Percentiles rank a stretch among this genome's conserved stretches.
Conservation (phyloP, 2,888 invertebrate species). For the Ceriagrion tenellum region DNA sequence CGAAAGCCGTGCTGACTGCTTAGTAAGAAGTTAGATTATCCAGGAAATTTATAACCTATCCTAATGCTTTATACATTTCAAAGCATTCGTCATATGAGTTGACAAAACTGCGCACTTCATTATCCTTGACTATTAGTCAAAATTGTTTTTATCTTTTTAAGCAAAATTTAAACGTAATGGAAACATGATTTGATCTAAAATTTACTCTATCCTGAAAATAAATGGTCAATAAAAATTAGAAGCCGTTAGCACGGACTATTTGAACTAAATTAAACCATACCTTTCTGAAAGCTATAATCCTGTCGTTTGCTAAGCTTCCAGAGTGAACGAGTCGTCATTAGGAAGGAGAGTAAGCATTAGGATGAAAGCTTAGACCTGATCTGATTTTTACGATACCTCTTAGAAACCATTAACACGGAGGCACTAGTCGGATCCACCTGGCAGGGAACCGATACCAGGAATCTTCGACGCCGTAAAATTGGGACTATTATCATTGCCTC, state of each 20-base stretch:
- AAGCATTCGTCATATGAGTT: too few relatives aligned
- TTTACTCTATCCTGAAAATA: too few relatives aligned
- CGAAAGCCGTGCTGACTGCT: too few relatives aligned
- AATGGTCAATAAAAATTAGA: neutral
- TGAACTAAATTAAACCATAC: neutral
- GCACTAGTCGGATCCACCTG: neutral
- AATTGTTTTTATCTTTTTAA: too few relatives aligned
- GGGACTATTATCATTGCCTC: neutral
- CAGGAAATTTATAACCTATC: too few relatives aligned
- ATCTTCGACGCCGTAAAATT: neutral
- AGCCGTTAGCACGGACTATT: neutral
- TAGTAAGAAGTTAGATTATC: too few relatives aligned
- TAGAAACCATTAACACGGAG: neutral
- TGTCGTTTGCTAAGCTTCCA: neutral
- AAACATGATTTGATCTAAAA: too few relatives aligned
- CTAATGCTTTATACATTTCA: too few relatives aligned
- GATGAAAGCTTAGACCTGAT: neutral
- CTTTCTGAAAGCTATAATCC: neutral
- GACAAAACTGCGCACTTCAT: too few relatives aligned
- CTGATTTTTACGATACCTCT: constrained; percentile 12
- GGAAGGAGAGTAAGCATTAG: neutral
- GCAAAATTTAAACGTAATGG: too few relatives aligned
- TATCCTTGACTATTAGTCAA: too few relatives aligned
- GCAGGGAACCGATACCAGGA: neutral
- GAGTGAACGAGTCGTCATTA: neutral